Base-by-base conservation (phyloP, 2,888 invertebrate species). In the Eupithecia inturbata region DNA sequence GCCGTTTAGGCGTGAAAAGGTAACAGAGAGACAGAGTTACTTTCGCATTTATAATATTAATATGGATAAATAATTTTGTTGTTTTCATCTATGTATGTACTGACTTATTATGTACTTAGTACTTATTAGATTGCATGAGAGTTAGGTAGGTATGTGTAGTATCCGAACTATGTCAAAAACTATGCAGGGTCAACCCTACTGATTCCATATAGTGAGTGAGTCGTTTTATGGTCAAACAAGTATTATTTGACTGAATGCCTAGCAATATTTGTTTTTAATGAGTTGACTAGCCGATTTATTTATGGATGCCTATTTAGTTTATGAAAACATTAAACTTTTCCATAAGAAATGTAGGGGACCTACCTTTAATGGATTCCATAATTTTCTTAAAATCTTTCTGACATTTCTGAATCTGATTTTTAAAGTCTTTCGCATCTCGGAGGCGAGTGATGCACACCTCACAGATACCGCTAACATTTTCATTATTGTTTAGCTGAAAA, bases 401-500 rank as follows among this genome's bases (percentile, higher is more conserved):
- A 68, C 92, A 90, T 41, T 85, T 84, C 16, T 87, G 82, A 0
- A 94, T 93, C 75, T 94, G 94, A 67, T 89, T 91, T 82, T 92
- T 93, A 79, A 94, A 94, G 79, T 93, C 92, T 72, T 84, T 81
- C 0, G 94, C 92, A 67, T 92, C 92, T 6, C 94, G 88, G 2
- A 94, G 87, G 78, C 92, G 92, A 0, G 92, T 91, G 82, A 94
- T 91, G 85, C 94, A 94, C 22, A 92, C 89, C 75, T 93, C 94
- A 22, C 94, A 94, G 71, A 94, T 92, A 2, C 94, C 93, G 0
- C 91, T 89, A 33, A 90, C 85, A 26, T 14, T 57, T 57, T 57
- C 57, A 26, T 57, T 26, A 26, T 57, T 57, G 3, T 57, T 57
- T 14, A 57, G 5, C 57, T 57, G 53, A 26, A 57, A 57, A 57